These are phyloP conservation scores for Gadus macrocephalus DNA, from an alignment of 2,113 vertebrate genomes.

Conservation along the genomic window DNA sequence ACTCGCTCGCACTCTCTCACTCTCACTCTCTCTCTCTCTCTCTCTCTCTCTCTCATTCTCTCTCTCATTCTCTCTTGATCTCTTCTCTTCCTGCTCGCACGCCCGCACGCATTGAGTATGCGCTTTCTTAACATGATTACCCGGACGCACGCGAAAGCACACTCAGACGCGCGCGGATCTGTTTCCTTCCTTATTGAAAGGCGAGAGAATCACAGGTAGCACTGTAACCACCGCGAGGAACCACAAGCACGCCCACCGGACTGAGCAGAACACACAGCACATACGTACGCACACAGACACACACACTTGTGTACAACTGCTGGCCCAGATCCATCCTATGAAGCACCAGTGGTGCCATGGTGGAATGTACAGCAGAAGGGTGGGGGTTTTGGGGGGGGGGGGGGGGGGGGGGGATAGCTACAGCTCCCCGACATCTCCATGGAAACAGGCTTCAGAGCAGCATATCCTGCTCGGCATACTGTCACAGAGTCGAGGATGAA, in stretches of 20 bases:
- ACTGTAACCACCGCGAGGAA: background rate
- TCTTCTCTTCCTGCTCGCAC: constrained; percentile 15
- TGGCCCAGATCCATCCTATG: constrained; percentile 60
- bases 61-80: constrained; percentile 33
- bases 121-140: background rate
- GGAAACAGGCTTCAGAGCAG: constrained; percentile 71
- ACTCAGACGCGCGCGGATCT: constrained; percentile 3
- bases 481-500: constrained; percentile 61
- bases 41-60: constrained; percentile 15
- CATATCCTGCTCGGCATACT: constrained; percentile 58
- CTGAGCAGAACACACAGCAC: constrained; percentile 6
- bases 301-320: constrained; percentile 14
- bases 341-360: constrained; percentile 47
- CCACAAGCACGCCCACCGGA: constrained; percentile 2
- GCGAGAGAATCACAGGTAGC: background rate
- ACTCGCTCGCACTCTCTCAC: background rate
- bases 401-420: constrained; percentile 23
- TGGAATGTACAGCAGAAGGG: constrained; percentile 61
- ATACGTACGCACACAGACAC: constrained; percentile 24
- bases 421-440: constrained; percentile 70
- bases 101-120: too few relatives aligned
- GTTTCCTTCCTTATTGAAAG: background rate
- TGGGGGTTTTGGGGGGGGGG: background rate
- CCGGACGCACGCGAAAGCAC: constrained; percentile 5
- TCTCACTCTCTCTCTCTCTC: constrained; percentile 17